phyloP scores from a whole-genome alignment of 1,140 invertebrate species.

The Meloidogyne exigua region DNA sequence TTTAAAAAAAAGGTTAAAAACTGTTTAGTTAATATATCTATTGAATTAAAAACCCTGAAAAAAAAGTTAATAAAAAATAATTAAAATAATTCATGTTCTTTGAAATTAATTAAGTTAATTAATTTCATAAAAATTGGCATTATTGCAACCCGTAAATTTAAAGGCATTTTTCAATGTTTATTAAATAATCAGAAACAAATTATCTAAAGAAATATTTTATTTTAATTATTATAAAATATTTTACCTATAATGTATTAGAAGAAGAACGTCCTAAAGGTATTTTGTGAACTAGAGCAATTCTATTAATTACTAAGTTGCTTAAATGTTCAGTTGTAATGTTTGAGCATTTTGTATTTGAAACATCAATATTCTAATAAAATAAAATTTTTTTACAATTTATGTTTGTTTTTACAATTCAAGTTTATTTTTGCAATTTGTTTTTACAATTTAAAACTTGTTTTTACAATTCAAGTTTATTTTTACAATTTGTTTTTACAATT shows the following conservation, averaged over 20 bases:
- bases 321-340: constrained; percentile 23
- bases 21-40: no score
- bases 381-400: not conserved
- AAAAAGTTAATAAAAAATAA: no score
- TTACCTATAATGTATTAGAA: constrained; percentile 37
- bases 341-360: constrained; percentile 12
- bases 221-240: not conserved
- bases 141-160: constrained; percentile 4
- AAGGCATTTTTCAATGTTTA: not conserved
- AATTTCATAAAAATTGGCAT: not conserved
- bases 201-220: not conserved
- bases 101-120: no score
- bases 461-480: no score
- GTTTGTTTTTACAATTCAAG: no score
- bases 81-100: no score
- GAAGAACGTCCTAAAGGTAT: constrained; percentile 49
- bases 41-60: no score
- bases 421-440: no score
- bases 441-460: no score
- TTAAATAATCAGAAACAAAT: not conserved
- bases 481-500: no score
- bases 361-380: constrained; percentile 4
- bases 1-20: no score
- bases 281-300: constrained; percentile 48
- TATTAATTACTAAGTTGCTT: constrained; percentile 27